Evolutionary conservation across 2,797 vertebrate genomes (phyloP), one percentile per base, ranked within the genome.

Genomic region (Pyrocephalus nanus): DNA sequence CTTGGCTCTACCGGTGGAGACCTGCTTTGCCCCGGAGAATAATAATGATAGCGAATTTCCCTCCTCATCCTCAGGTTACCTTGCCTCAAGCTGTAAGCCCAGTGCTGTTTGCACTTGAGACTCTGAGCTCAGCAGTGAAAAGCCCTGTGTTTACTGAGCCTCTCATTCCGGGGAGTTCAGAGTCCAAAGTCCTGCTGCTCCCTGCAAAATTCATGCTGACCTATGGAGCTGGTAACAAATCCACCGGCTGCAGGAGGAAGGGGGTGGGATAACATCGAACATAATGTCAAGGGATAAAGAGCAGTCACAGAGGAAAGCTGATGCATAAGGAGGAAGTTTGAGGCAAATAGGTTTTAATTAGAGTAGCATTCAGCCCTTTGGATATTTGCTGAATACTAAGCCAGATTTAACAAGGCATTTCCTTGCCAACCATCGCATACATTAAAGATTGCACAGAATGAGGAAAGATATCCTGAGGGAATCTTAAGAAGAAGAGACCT

Each of bases 321-420:
- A 60, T 90, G 42, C 50, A 23, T 21, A 43, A 11, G 91, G 43
- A 83, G 85, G 73, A 86, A 91, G 36, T 86, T 40, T 55, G 85
- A 93, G 70, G 72, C 66, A 91, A 94, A 95, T 75, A 60, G 72
- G 40, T 77, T 94, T 94, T 91, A 93, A 97, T 95, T 95, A 92
- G 61, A 86, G 75, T 14, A 92, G 75, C 85, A 34, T 74, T 90
- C 91, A 94, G 65, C 84, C 75, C 51, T 78, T 91, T 81, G 82
- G 85, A 90, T 94, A 75, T 95, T 97, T 94, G 69, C 65, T 90
- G 89, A 89, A 77, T 77, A 40, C 51, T 64, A 70, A 91, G 58
- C 18, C 62, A 91, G 81, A 72, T 86, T 75, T 92, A 89, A 88
- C 27, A 81, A 90, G 81, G 32, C 62, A 83, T 58, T 95, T 94